Base-by-base conservation (phyloP, 2,797 vertebrate genomes). In the Phrynocephalus guinanensis region DNA sequence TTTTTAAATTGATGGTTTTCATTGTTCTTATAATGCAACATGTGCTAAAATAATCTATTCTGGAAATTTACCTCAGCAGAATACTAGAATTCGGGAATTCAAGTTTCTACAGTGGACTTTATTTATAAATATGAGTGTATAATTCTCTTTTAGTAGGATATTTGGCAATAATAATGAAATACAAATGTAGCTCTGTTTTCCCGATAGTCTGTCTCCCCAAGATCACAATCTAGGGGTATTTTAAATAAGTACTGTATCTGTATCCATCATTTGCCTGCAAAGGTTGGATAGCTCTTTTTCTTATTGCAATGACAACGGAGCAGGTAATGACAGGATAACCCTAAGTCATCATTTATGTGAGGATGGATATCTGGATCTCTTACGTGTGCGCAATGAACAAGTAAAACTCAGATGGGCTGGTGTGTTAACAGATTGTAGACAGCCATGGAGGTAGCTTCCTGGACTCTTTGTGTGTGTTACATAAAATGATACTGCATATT, bases 221-320 rank as follows among this genome's bases (percentile, higher is more conserved):
- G 77, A 76, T 90, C 89, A 92, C 83, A 2, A 72, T 86, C 81
- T 94, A 88, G 52, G 63, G 76, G 71, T 89, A 90, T 93, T 63
- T 81, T 93, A 93, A 95, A 93, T 93, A 94, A 89, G 73, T 92
- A 91, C 81, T 92, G 71, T 90, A 86, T 52, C 73, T 87, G 87
- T 91, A 95, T 95, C 95, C 94, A 92, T 93, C 93, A 82, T 94
- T 91, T 90, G 95, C 94, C 93, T 95, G 95, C 95, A 96, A 95
- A 96, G 81, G 52, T 93, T 95, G 94, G 92, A 87, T 88, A 89
- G 89, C 93, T 90, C 91, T 90, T 95, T 95, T 91, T 85, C 77
- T 90, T 91, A 56, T 71, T 91, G 88, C 13, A 50, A 24, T 71
- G 83, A 79, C 82, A 87, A 87, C 56, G 50, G 87, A 93, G 84